Evolutionary conservation across 2,797 vertebrate genomes (phyloP), one percentile per base, ranked within the genome.

Genomic region (Leptatherina wallacei): DNA sequence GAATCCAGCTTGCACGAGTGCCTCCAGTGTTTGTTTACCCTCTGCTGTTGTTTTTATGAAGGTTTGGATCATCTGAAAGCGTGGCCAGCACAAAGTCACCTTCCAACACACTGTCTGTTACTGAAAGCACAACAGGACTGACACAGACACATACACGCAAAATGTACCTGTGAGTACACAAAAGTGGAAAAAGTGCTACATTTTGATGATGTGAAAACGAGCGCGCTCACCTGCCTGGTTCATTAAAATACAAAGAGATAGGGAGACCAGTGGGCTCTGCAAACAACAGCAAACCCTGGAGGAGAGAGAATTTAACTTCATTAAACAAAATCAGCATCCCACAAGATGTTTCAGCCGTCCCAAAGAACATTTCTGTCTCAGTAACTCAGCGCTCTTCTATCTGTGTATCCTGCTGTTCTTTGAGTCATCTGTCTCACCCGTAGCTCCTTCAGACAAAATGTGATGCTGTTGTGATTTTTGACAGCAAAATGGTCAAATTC

Each of bases 391-490:
- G n/a, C 20, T 42, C 3, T 27, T 22, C 22, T 38, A 16, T 33
- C 36, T 57, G 35, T 64, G 24, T 55, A 54, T 65, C 29, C 52
- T 54, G 24, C 62, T 32, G 22, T 13, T 20, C 4, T 55, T 52
- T 51, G 30, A 42, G 9, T 52, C 4, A 1, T 38, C 33, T 10
- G n/a, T 70, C 95, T 96, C 78, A 98, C 98, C 91, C 97, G 93
- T 56, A 98, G 94, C 67, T 99, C 97, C 88, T 96, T 98, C 27
- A 98, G 94, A 83, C 98, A 99, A 92, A 99, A 99, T 2, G 98
- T 99, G 89, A 99, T 75, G 59, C 90, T 91, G 61, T 86, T 94
- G 22, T 93, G 94, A 0, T 91, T 84, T 49, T 78, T 71, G 30
- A 95, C 86, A 0, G 92, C 83, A 78, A 96, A 94, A 0, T 91